Conservation (phyloP, 92 coral and sea anemone genomes). For the Porites cylindrica region DNA sequence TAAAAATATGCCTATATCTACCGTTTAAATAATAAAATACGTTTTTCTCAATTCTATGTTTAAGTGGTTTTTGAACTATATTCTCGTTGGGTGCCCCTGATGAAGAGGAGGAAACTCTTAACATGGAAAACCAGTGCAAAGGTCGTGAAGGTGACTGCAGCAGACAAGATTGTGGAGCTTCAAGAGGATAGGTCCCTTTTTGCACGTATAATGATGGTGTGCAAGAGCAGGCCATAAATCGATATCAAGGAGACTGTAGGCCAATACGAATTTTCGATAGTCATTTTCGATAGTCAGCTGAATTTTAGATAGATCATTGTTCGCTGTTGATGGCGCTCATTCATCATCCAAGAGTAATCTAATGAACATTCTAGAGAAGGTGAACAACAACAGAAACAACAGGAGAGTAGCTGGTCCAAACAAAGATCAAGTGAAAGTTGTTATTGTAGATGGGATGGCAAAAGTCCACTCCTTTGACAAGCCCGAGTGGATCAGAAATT, state of each 20-base stretch:
- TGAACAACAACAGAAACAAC: background rate
- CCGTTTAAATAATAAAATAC: too few species aligned
- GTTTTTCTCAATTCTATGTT: too few species aligned
- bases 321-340: conserved; percentile 34
- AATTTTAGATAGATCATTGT: conserved; percentile 35
- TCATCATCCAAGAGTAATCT: conserved; percentile 52
- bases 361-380: conserved; percentile 22
- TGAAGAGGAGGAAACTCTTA: conserved; percentile 5
- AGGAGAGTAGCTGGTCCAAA: background rate
- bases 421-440: conserved; percentile 7
- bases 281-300: conserved; percentile 30
- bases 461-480: conserved; percentile 8
- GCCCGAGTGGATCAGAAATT: conserved; percentile 33
- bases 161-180: conserved; percentile 46
- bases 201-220: background rate
- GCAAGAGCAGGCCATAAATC: conserved; percentile 1
- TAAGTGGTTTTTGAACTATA: too few species aligned
- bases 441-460: conserved; percentile 10
- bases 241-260: conserved; percentile 43
- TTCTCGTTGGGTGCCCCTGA: too few species aligned
- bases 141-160: conserved; percentile 28
- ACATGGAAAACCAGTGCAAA: conserved; percentile 29
- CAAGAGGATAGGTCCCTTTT: conserved; percentile 54
- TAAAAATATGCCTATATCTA: too few species aligned
- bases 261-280: conserved; percentile 42